Conservation (phyloP, 2,888 invertebrate genomes). For the Macrophya annulata region DNA sequence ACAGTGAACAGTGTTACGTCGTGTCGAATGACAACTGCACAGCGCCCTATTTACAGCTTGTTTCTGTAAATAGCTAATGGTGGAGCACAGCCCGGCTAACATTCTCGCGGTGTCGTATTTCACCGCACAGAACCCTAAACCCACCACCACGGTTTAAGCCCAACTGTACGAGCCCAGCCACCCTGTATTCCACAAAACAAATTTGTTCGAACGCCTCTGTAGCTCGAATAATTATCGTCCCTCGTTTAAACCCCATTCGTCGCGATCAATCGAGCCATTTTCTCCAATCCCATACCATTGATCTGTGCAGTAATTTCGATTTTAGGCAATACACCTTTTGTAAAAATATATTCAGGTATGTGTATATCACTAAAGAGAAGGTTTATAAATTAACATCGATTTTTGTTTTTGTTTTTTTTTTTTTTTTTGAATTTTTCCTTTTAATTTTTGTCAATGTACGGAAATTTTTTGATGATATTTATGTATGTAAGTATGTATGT, state of each 20-base stretch:
- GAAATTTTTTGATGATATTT: no score
- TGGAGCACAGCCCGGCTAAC: constrained; percentile 54
- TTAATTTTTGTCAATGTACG: no score
- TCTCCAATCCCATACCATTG: background rate
- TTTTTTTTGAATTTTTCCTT: no score
- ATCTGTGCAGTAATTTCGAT: no score
- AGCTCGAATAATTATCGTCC: constrained; percentile 52
- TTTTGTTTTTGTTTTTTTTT: no score
- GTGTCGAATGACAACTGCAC: constrained; percentile 69
- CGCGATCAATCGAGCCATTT: constrained; percentile 45
- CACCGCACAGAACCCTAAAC: constrained; percentile 55
- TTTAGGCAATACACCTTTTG: no score
- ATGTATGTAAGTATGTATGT: background rate
- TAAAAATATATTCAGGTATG: no score
- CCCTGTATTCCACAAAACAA: constrained; percentile 42
- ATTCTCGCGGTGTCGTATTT: constrained; percentile 56
- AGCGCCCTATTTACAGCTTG: constrained; percentile 74
- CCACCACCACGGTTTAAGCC: constrained; percentile 47
- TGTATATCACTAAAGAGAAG: no score
- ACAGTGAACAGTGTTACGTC: constrained; percentile 57
- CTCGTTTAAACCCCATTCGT: constrained; percentile 50
- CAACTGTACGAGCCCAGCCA: constrained; percentile 37
- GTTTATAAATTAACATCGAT: no score
- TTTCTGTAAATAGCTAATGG: constrained; percentile 79
- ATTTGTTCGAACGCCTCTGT: constrained; percentile 49